A percentile compares a stretch with the other conserved stretches of the same genome.
These are phyloP conservation scores for Amiota mariae DNA, from an alignment of 2,888 invertebrate species.

Conservation along the genomic window DNA sequence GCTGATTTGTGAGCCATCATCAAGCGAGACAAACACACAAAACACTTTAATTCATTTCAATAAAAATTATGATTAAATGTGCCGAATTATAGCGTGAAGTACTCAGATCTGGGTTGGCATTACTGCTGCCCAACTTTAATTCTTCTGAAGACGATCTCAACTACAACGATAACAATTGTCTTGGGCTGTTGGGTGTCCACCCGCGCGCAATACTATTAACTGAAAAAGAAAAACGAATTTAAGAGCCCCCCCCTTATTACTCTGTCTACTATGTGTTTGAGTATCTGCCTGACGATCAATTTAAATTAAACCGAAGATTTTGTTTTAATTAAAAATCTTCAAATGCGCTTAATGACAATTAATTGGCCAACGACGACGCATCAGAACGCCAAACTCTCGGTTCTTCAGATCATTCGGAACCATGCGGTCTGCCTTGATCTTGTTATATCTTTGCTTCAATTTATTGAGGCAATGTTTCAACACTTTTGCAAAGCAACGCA, in stretches of 20 bases:
- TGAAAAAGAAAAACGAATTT: neutral
- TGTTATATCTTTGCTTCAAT: neutral
- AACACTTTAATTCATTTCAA: conserved; percentile 56
- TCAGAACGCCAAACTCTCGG: neutral
- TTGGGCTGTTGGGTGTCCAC: conserved; percentile 11
- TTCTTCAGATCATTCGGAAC: conserved; percentile 6
- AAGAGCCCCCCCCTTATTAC: neutral
- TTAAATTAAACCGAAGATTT: conserved; percentile 66
- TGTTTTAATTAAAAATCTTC: conserved; percentile 68
- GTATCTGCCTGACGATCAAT: conserved; percentile 55
- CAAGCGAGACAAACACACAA: conserved; percentile 41
- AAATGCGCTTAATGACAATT: conserved; percentile 67
- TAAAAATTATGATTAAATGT: conserved; percentile 51
- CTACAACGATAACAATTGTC: conserved; percentile 6
- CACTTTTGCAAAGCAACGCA: neutral
- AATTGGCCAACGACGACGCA: conserved; percentile 58
- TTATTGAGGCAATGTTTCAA: too few species aligned
- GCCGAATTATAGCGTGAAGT: neutral
- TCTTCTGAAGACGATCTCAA: neutral
- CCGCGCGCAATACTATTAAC: conserved; percentile 29
- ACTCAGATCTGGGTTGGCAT: neutral
- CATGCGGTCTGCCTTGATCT: conserved; percentile 24
- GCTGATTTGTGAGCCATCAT: conserved; percentile 54
- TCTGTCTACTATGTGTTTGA: neutral
- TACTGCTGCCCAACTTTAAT: conserved; percentile 2